Percentiles rank a stretch among this genome's conserved stretches.
These are phyloP conservation scores for Eumacrocentrus americanus DNA, from an alignment of 2,888 invertebrate genomes.

Conservation along the genomic window DNA sequence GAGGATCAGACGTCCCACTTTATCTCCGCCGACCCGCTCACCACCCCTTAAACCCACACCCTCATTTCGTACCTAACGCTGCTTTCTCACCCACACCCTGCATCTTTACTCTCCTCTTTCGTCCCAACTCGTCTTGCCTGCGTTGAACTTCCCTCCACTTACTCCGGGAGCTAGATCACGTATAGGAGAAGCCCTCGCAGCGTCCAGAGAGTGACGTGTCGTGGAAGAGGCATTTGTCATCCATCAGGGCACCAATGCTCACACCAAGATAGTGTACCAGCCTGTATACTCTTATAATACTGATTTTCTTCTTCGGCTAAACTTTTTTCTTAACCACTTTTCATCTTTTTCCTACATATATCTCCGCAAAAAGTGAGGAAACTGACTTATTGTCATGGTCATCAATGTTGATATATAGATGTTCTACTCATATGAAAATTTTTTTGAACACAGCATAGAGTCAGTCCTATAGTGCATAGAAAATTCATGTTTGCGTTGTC, in stretches of 20 bases:
- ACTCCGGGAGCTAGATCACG: constrained; percentile 49
- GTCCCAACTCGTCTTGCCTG: constrained; percentile 53
- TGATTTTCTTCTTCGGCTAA: constrained; percentile 34
- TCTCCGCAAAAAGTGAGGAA: too few relatives aligned
- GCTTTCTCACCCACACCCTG: too few relatives aligned
- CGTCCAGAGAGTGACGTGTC: constrained; percentile 62
- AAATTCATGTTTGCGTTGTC: too few relatives aligned
- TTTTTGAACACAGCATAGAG: too few relatives aligned
- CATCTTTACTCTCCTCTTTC: constrained; percentile 62
- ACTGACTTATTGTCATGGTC: too few relatives aligned
- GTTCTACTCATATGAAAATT: too few relatives aligned
- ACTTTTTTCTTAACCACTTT: constrained; percentile 21
- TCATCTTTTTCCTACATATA: constrained; percentile 16
- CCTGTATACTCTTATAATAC: constrained; percentile 39
- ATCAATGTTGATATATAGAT: too few relatives aligned
- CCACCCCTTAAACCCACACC: constrained; percentile 56
- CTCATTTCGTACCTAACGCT: constrained; percentile 55
- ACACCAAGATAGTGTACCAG: constrained; percentile 44
- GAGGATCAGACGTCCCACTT: constrained; percentile 62
- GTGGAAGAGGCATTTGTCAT: constrained; percentile 63
- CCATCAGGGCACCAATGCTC: constrained; percentile 52
- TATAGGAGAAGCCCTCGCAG: constrained; percentile 57
- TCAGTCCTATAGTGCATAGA: too few relatives aligned
- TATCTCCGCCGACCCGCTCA: constrained; percentile 66
- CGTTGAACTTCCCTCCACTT: constrained; percentile 19